Evolutionary conservation across 2,888 invertebrate species (phyloP).

Genomic region (Drosophila gaucha): DNA sequence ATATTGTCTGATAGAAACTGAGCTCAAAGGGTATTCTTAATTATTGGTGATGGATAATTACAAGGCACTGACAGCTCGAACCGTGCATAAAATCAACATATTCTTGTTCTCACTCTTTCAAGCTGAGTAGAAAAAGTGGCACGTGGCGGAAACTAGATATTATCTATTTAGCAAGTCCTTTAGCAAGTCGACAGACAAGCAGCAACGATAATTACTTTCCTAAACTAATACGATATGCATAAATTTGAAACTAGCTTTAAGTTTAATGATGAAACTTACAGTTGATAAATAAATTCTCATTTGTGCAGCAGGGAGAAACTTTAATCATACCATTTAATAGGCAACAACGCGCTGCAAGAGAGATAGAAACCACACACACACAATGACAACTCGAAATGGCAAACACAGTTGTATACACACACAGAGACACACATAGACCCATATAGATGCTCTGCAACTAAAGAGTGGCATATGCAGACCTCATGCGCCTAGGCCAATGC

Average conservation of each 20-base stretch:
- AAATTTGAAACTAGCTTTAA: constrained; percentile 5
- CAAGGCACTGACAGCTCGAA: not conserved
- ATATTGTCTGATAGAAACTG: not conserved
- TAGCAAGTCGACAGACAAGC: constrained; percentile 7
- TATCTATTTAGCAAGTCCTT: not conserved
- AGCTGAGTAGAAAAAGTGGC: not conserved
- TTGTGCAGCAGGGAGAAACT: constrained; percentile 22
- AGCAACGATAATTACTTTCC: constrained; percentile 7
- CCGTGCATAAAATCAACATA: not conserved
- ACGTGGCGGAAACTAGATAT: not conserved
- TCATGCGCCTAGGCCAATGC: constrained; percentile 51
- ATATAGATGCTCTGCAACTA: not conserved
- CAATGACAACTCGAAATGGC: constrained; percentile 37
- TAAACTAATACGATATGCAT: constrained; percentile 5
- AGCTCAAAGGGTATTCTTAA: not conserved
- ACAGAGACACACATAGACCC: constrained; percentile 2
- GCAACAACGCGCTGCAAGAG: constrained; percentile 18
- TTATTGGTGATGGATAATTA: constrained; percentile 3
- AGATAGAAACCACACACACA: constrained; percentile 22
- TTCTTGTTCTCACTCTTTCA: not conserved
- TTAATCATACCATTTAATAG: constrained; percentile 40
- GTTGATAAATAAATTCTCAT: constrained; percentile 28
- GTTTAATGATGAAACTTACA: constrained; percentile 20
- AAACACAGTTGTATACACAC: constrained; percentile 14
- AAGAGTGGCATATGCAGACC: constrained; percentile 42